phyloP scores from a whole-genome alignment of 2,113 vertebrate species.

The Crotalus helleri region DNA sequence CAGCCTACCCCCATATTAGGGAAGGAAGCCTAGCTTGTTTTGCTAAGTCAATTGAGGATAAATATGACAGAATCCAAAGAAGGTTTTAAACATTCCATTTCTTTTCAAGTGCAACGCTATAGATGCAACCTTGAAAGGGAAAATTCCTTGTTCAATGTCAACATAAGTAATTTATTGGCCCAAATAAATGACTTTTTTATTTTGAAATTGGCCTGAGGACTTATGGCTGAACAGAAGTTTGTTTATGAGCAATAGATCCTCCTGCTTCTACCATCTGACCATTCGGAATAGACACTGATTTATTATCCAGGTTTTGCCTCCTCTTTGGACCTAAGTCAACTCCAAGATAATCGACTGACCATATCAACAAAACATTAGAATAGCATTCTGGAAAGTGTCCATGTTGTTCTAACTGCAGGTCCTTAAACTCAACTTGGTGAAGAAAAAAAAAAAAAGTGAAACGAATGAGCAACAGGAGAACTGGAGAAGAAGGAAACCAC shows the following conservation, averaged over 20 bases:
- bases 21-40: conserved; percentile 49
- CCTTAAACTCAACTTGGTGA: neutral
- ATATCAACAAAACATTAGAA: neutral
- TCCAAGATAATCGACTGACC: neutral
- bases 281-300: neutral
- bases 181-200: neutral
- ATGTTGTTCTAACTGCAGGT: neutral
- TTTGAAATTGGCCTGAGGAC: conserved; percentile 6
- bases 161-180: neutral
- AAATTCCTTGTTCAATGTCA: conserved; percentile 37
- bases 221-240: conserved; percentile 16
- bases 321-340: neutral
- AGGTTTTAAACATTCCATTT: conserved; percentile 25
- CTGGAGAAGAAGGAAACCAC: neutral
- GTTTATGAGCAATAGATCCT: neutral
- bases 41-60: conserved; percentile 38
- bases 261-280: neutral
- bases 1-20: conserved; percentile 61
- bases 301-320: neutral
- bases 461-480: neutral
- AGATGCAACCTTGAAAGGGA: conserved; percentile 28
- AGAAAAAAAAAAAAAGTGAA: neutral
- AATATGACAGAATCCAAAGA: conserved; percentile 44
- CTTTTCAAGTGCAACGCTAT: neutral
- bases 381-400: neutral